Evolutionary conservation across 2,888 invertebrate species (phyloP), one percentile per base, ranked within the genome.

Genomic region (Campoplex nolae): DNA sequence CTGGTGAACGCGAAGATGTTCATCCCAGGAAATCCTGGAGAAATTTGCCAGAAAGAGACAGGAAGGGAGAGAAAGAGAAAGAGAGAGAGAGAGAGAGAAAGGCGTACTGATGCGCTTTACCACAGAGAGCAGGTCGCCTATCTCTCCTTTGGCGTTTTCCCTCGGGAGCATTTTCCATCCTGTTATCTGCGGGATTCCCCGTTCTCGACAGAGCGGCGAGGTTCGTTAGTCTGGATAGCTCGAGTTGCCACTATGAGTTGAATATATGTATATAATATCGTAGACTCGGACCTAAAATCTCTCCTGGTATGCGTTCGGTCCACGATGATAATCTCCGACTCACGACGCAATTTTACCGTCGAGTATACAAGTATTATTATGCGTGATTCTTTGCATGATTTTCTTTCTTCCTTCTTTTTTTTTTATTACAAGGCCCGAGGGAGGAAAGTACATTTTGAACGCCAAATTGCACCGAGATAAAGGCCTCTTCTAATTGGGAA

Each of bases 171-270:
- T 92, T 93, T 91, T 90, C 92, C 92, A 89, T 91, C 87, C 90
- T 88, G 92, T 92, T 93, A 93, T 93, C 92, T 92, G 91, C 42
- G 88, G 90, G 91, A 91, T 91, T 91, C 89, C 91, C 87, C 88
- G 87, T 89, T 90, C 86, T 81, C 70, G 76, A 51, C 48, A 45
- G 58, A 74, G 76, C 80, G 75, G 65, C 77, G 84, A 54, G 89
- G 89, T 92, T 92, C 92, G 92, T 92, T 92, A 92, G 91, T 89
- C 90, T 85, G 87, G 79, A 89, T 90, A 89, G 90, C 89, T 89
- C 89, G 80, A 88, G 87, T 88, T 89, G 85, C 85, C 78, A 83
- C 83, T 83, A 70, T 83, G 83, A 82, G 83, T 88, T 79, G 38
- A 51, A 38, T 38, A 56, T 74, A 28, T 58, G 2, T 71, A 18